Percentiles rank a stretch among this genome's conserved stretches.
Evolutionary conservation across 2,797 vertebrate species (phyloP).

Genomic region (Sebastes itinus): DNA sequence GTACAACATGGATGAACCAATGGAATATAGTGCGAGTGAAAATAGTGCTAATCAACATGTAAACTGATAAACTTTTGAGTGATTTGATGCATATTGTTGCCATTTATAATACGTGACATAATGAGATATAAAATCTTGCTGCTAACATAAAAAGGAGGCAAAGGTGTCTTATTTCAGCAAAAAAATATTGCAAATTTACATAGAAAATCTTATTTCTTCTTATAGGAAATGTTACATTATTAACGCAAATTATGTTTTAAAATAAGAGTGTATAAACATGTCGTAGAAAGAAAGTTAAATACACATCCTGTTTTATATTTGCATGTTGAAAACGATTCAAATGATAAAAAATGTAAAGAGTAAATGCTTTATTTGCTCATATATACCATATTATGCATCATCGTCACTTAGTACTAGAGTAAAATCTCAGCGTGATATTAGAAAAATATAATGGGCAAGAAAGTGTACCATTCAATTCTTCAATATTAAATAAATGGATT

Average conservation of each 20-base stretch:
- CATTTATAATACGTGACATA: constrained; percentile 14
- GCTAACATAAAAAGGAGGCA: background rate
- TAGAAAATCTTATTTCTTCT: background rate
- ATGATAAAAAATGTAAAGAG: constrained; percentile 44
- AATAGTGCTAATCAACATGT: constrained; percentile 30
- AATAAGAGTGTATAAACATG: background rate
- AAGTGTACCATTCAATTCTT: constrained; percentile 79
- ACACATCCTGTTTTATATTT: constrained; percentile 18
- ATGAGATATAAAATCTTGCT: background rate
- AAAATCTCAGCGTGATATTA: constrained; percentile 64
- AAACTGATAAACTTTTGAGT: background rate
- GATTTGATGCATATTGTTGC: constrained; percentile 1
- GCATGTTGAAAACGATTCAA: constrained; percentile 24
- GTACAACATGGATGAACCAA: background rate
- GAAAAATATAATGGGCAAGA: constrained; percentile 64
- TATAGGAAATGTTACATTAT: background rate
- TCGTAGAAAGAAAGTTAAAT: background rate
- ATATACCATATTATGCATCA: constrained; percentile 55
- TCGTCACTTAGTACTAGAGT: constrained; percentile 46
- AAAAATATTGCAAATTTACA: background rate
- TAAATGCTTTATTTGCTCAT: constrained; percentile 81
- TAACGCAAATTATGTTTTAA: background rate
- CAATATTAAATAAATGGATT: constrained; percentile 84
- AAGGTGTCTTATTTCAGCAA: background rate
- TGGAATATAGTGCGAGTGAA: constrained; percentile 12